Percentiles rank a stretch among this genome's conserved stretches.
Evolutionary conservation across 2,888 invertebrate species (phyloP).

Genomic region (Endomychus coccineus): DNA sequence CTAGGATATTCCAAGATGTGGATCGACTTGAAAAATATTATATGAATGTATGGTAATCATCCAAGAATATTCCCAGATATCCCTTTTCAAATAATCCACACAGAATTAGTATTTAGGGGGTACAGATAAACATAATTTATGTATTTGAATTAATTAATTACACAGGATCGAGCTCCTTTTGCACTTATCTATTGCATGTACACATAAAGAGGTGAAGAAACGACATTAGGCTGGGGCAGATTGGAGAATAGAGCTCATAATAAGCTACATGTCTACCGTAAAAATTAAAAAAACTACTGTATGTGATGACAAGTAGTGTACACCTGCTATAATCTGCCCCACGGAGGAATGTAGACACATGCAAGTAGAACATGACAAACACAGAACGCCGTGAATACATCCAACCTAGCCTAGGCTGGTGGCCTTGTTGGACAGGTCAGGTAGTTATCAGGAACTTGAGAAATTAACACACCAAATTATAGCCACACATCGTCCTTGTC

Average conservation of each 20-base stretch:
- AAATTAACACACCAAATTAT: conserved; percentile 25
- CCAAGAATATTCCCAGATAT: no score
- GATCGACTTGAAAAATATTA: no score
- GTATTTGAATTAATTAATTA: no score
- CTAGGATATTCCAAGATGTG: no score
- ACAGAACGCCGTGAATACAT: conserved; percentile 36
- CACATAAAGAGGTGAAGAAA: conserved; percentile 31
- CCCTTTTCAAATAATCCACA: no score
- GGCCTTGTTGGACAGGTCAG: conserved; percentile 27
- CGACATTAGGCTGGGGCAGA: conserved; percentile 35
- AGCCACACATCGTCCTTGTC: conserved; percentile 30
- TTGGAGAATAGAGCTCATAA: conserved; percentile 27
- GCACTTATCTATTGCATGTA: conserved; percentile 35
- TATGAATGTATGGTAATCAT: no score
- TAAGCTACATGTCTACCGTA: conserved; percentile 28
- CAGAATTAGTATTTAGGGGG: no score
- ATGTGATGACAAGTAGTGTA: conserved; percentile 26
- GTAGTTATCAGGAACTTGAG: conserved; percentile 31
- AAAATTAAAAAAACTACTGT: conserved; percentile 34
- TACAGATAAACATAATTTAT: no score
- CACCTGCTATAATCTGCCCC: conserved; percentile 32
- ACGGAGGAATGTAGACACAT: no score
- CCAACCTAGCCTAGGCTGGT: conserved; percentile 42
- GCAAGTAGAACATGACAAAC: conserved; percentile 25
- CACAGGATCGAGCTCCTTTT: conserved; percentile 23